phyloP scores from a whole-genome alignment of 2,888 invertebrate species.

The Alsophila aescularia region DNA sequence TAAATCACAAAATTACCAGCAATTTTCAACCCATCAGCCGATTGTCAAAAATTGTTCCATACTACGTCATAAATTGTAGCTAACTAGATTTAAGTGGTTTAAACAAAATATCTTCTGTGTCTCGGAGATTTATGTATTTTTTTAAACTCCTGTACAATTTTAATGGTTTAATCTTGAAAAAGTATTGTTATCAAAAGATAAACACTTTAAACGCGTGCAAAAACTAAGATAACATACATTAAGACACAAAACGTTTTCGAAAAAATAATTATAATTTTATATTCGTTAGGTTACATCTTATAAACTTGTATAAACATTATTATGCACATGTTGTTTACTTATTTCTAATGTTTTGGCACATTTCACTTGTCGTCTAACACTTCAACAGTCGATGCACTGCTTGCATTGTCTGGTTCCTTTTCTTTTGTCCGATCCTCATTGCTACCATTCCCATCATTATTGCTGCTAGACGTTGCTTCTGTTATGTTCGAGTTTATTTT shows the following conservation, averaged over 20 bases:
- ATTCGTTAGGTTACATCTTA: neutral
- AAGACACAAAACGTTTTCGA: no score
- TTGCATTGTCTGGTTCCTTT: conserved; percentile 70
- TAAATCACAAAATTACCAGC: neutral
- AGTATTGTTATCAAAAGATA: no score
- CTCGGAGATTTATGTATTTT: no score
- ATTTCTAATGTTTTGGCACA: conserved; percentile 25
- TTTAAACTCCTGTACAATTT: no score
- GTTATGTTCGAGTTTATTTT: conserved; percentile 64
- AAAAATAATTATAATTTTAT: neutral
- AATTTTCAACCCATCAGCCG: neutral
- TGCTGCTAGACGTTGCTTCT: conserved; percentile 39
- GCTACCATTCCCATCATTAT: conserved; percentile 41
- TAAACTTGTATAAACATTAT: neutral
- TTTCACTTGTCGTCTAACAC: conserved; percentile 75
- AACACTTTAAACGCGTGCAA: no score
- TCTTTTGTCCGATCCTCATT: conserved; percentile 52
- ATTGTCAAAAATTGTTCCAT: neutral
- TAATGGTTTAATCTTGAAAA: no score
- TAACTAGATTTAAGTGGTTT: no score
- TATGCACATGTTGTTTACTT: conserved; percentile 10
- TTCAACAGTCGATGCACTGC: conserved; percentile 79
- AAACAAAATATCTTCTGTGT: no score
- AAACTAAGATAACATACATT: no score
- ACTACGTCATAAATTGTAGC: neutral